Conservation (phyloP, 2,113 vertebrate genomes). For the Sminthopsis crassicaudata region DNA sequence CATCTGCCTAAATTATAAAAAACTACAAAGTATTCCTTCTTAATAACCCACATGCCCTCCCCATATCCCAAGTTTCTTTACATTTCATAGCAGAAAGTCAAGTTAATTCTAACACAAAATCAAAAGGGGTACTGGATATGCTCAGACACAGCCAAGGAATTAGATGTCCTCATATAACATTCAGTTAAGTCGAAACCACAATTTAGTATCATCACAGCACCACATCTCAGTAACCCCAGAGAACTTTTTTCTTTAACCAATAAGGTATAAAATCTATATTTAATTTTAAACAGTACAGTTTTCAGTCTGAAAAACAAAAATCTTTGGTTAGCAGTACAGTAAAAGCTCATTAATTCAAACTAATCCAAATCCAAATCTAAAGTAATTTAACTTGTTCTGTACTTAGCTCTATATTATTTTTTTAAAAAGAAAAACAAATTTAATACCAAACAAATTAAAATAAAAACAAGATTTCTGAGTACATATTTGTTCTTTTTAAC, state of each 20-base stretch:
- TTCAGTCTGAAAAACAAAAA: slow-evolving; percentile 26
- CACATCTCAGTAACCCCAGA: slow-evolving; percentile 63
- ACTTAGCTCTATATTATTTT: not conserved
- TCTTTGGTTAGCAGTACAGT: not conserved
- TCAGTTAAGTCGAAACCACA: slow-evolving; percentile 82
- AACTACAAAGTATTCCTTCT: slow-evolving; percentile 5
- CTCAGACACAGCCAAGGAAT: slow-evolving; percentile 87
- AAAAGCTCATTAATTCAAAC: slow-evolving; percentile 40
- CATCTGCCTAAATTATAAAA: not conserved
- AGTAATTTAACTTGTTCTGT: not conserved
- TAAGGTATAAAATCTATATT: not conserved
- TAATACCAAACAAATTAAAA: not conserved
- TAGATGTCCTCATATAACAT: slow-evolving; percentile 79
- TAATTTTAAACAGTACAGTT: not conserved
- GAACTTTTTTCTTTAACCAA: not conserved
- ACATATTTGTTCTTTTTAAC: not conserved
- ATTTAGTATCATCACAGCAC: slow-evolving; percentile 81
- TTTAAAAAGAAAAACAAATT: not conserved
- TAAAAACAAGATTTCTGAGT: not conserved
- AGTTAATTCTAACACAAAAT: not conserved
- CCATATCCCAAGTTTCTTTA: not conserved
- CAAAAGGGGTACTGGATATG: slow-evolving; percentile 61
- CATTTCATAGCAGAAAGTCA: not conserved
- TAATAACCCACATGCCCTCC: not conserved
- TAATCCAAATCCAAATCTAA: not conserved